These are phyloP conservation scores for Drosophila nigromelanica DNA, from an alignment of 1,140 invertebrate genomes.

Conservation along the genomic window DNA sequence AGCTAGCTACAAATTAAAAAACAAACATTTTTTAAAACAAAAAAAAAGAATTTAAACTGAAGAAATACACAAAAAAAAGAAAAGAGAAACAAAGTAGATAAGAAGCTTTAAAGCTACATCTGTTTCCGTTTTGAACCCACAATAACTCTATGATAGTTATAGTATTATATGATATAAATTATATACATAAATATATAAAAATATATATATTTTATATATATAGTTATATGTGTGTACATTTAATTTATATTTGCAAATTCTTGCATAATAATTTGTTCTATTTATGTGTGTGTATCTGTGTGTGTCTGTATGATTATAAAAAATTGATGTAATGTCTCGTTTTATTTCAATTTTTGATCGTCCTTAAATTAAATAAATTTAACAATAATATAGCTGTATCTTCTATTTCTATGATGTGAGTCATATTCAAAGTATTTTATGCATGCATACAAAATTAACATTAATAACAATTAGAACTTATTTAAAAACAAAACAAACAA, in stretches of 20 bases:
- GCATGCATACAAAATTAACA: slow-evolving; percentile 57
- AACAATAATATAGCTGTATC: slow-evolving; percentile 31
- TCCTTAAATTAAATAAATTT: slow-evolving; percentile 51
- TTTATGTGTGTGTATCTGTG: slow-evolving; percentile 52
- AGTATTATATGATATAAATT: slow-evolving; percentile 73
- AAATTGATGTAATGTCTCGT: slow-evolving; percentile 35
- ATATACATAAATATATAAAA: neutral
- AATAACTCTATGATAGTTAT: slow-evolving; percentile 78
- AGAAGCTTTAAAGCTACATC: slow-evolving; percentile 24
- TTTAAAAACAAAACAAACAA: slow-evolving; percentile 31
- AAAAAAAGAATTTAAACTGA: slow-evolving; percentile 21
- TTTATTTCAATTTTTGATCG: slow-evolving; percentile 61
- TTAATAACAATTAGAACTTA: slow-evolving; percentile 41
- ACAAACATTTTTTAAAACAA: neutral
- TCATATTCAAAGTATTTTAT: slow-evolving; percentile 69
- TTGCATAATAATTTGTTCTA: slow-evolving; percentile 37
- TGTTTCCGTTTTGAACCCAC: slow-evolving; percentile 52
- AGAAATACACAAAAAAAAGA: slow-evolving; percentile 13
- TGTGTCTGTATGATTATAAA: slow-evolving; percentile 54
- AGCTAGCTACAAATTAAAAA: slow-evolving; percentile 62
- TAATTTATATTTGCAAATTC: slow-evolving; percentile 47
- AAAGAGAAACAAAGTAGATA: neutral
- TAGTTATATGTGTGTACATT: slow-evolving; percentile 38
- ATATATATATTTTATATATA: slow-evolving; percentile 13
- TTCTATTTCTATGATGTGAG: slow-evolving; percentile 49